A percentile compares a stretch with the other conserved stretches of the same genome.
These are phyloP conservation scores for Pandemis heparana DNA, from an alignment of 2,888 invertebrate species.

Conservation along the genomic window DNA sequence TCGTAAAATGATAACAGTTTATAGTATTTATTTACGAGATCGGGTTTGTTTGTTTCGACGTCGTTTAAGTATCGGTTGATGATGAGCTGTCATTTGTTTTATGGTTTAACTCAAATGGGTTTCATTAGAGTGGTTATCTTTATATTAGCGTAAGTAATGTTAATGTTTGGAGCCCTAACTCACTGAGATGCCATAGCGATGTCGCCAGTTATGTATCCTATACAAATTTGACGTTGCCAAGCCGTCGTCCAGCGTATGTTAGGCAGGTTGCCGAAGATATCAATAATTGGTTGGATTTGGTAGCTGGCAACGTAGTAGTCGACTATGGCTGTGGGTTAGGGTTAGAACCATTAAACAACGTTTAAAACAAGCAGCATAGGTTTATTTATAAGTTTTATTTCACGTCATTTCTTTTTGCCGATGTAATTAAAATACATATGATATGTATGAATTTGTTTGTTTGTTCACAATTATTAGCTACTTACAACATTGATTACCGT, in stretches of 20 bases:
- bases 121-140: neutral
- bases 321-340: no score
- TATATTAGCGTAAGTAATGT: neutral
- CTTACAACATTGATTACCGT: conserved; percentile 51
- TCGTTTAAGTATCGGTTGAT: neutral
- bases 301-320: no score
- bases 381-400: no score
- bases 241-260: no score
- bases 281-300: no score
- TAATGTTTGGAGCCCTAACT: neutral
- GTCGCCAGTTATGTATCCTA: no score
- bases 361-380: no score
- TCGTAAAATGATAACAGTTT: conserved; percentile 9
- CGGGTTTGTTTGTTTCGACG: neutral
- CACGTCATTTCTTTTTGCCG: neutral
- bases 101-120: neutral
- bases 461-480: conserved; percentile 42
- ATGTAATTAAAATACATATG: conserved; percentile 18
- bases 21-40: conserved; percentile 1
- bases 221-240: no score
- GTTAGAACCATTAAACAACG: no score
- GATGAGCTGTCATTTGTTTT: neutral
- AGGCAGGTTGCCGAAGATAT: no score
- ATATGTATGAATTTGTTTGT: conserved; percentile 42
- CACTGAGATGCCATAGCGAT: no score